Conservation (phyloP, 2,888 invertebrate species). For the Gerris lacustris region DNA sequence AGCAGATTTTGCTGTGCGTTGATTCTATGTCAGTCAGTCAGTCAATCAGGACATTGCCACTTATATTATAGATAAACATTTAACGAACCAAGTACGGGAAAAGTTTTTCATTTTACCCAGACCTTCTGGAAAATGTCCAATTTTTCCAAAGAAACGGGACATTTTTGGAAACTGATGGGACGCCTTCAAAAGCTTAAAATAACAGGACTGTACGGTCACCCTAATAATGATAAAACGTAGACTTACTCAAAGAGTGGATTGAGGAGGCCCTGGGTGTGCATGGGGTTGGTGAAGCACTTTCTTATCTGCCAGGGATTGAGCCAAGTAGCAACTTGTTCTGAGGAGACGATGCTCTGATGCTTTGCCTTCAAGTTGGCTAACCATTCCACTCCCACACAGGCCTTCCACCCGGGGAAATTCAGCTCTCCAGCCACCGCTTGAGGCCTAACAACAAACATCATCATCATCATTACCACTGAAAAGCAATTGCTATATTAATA, state of each 20-base stretch:
- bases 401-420: conserved; percentile 39
- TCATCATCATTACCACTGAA: not conserved
- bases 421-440: conserved; percentile 38
- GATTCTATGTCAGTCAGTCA: too few relatives aligned
- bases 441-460: conserved; percentile 34
- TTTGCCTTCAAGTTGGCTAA: conserved; percentile 42
- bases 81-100: too few relatives aligned
- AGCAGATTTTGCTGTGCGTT: too few relatives aligned
- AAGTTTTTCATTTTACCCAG: too few relatives aligned
- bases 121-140: too few relatives aligned
- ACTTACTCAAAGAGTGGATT: conserved; percentile 49
- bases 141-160: too few relatives aligned
- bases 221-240: not conserved
- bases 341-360: conserved; percentile 41
- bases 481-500: not conserved
- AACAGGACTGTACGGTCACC: too few relatives aligned
- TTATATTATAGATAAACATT: too few relatives aligned
- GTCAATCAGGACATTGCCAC: too few relatives aligned
- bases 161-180: too few relatives aligned
- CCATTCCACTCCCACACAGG: conserved; percentile 42
- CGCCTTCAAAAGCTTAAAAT: too few relatives aligned
- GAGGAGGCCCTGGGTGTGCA: conserved; percentile 48
- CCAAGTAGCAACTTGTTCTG: conserved; percentile 52
- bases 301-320: conserved; percentile 58
- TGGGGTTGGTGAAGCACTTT: conserved; percentile 50